phyloP scores from a whole-genome alignment of 2,113 vertebrate species.

The Phyllostomus hastatus region DNA sequence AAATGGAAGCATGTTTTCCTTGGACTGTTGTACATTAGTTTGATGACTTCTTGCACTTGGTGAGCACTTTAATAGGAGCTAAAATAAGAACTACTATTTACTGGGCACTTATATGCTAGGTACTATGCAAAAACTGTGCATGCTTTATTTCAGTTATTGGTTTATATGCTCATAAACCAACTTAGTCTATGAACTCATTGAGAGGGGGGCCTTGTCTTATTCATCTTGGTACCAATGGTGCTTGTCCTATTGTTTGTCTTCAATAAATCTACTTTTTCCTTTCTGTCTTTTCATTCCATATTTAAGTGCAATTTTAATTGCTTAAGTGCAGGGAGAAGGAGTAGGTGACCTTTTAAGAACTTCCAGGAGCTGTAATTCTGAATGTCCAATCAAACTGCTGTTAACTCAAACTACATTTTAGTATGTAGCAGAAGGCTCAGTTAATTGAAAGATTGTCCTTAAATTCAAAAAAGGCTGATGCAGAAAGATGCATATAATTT shows the following conservation, averaged over 20 bases:
- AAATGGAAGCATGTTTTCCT: constrained; percentile 6
- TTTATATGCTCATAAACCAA: constrained; percentile 35
- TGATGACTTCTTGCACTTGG: not conserved
- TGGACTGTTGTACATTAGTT: not conserved
- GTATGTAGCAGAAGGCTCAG: constrained; percentile 60
- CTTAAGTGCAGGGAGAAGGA: constrained; percentile 39
- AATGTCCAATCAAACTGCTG: constrained; percentile 52
- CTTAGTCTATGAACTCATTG: not conserved
- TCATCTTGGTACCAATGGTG: not conserved
- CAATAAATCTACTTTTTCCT: constrained; percentile 46
- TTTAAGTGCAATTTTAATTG: constrained; percentile 63
- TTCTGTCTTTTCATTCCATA: constrained; percentile 24
- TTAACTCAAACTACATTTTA: constrained; percentile 56
- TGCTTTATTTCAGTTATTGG: constrained; percentile 15
- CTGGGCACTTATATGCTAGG: not conserved
- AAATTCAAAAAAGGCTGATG: constrained; percentile 58
- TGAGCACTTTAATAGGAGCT: constrained; percentile 16
- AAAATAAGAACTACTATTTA: constrained; percentile 29
- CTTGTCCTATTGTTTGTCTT: constrained; percentile 41
- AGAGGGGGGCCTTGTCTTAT: not conserved
- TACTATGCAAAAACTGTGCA: not conserved
- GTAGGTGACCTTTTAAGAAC: constrained; percentile 63
- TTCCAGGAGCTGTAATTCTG: constrained; percentile 57
- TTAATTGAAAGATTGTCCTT: constrained; percentile 65
- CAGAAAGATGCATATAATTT: constrained; percentile 71